phyloP scores from a whole-genome alignment of 2,797 vertebrate species.

The Thalassophryne amazonica region DNA sequence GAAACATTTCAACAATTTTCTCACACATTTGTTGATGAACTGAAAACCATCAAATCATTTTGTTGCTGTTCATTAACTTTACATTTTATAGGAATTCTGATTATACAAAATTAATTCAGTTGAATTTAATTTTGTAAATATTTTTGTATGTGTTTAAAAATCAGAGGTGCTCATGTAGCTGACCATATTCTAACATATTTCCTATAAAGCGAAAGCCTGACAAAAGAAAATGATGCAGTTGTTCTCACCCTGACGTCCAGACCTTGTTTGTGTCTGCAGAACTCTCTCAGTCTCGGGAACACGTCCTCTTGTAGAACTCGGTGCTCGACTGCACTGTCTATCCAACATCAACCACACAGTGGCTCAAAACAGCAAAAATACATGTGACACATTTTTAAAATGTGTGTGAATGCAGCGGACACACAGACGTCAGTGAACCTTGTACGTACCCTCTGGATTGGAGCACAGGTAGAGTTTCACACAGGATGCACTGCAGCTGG shows the following conservation, averaged over 20 bases:
- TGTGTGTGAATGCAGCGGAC: background rate
- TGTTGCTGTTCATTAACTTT: too few relatives aligned
- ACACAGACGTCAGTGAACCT: background rate
- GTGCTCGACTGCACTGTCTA: conserved; percentile 75
- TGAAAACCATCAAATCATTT: too few relatives aligned
- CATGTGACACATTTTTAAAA: background rate
- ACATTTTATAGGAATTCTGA: too few relatives aligned
- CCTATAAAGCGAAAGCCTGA: too few relatives aligned
- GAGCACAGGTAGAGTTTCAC: conserved; percentile 79
- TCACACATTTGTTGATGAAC: too few relatives aligned
- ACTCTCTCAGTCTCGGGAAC: conserved; percentile 73
- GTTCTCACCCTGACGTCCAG: conserved; percentile 77
- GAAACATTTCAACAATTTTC: too few relatives aligned
- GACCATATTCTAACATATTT: too few relatives aligned
- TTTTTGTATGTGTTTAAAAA: too few relatives aligned
- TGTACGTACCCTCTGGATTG: conserved; percentile 73
- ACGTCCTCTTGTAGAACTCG: conserved; percentile 69
- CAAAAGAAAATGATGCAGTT: too few relatives aligned
- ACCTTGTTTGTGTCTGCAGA: conserved; percentile 68
- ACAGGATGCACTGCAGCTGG: conserved; percentile 45
- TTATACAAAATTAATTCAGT: too few relatives aligned
- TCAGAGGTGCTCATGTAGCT: too few relatives aligned
- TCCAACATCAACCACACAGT: background rate
- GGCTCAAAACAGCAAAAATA: background rate
- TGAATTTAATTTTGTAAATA: too few relatives aligned